A percentile compares a stretch with the other conserved stretches of the same genome.
Evolutionary conservation across 2,113 vertebrate species (phyloP).

Genomic region (Phyllostomus discolor): DNA sequence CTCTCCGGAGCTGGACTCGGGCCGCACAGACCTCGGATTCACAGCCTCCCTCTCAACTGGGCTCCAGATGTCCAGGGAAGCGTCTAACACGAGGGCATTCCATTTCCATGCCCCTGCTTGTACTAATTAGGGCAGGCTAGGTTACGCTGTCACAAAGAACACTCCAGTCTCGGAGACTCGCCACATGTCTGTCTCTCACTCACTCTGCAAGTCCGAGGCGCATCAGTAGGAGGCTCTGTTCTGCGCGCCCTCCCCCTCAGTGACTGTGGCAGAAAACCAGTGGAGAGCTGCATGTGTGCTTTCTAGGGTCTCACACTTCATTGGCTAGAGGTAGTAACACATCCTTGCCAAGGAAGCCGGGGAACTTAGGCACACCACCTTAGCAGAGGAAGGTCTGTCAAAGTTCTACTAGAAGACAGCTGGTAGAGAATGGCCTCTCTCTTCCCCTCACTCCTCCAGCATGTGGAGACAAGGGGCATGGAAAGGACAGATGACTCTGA

Average conservation of each 20-base stretch:
- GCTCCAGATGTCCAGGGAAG: not conserved
- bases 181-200: not conserved
- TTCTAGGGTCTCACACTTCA: not conserved
- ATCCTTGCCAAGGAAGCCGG: not conserved
- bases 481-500: not conserved
- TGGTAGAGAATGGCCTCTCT: not conserved
- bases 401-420: not conserved
- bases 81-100: not conserved
- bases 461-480: not conserved
- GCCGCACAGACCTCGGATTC: not conserved
- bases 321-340: not conserved
- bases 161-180: not conserved
- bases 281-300: accelerated
- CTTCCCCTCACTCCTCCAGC: not conserved
- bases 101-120: not conserved
- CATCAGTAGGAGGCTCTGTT: not conserved
- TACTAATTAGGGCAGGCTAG: not conserved
- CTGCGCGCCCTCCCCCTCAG: not conserved
- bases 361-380: not conserved
- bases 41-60: not conserved
- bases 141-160: not conserved
- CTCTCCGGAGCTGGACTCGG: not conserved
- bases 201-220: not conserved
- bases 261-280: not conserved
- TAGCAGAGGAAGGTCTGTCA: not conserved